phyloP scores from a whole-genome alignment of 2,113 vertebrate genomes.

The Phalacrocorax aristotelis region DNA sequence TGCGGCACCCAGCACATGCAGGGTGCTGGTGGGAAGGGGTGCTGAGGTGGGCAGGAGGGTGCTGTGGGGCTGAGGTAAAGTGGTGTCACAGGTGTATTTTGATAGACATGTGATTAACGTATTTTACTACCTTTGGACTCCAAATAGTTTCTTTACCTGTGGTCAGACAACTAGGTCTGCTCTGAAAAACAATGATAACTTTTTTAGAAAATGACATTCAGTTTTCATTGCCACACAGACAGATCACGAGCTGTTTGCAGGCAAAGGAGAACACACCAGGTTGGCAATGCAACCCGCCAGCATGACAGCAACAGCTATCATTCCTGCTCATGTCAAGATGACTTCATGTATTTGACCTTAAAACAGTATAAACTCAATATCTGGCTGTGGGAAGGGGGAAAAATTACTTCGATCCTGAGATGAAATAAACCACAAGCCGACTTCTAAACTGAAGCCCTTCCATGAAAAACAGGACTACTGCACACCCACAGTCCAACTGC shows the following conservation, averaged over 20 bases:
- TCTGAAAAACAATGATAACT: not conserved
- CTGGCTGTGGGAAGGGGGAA: not conserved
- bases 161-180: not conserved
- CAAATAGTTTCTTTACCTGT: not conserved
- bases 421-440: not conserved
- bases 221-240: not conserved
- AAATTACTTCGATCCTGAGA: not conserved
- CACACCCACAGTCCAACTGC: not conserved
- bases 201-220: not conserved
- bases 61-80: not conserved
- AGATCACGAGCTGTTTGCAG: not conserved
- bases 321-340: not conserved
- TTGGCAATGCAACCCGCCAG: not conserved
- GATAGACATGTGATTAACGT: not conserved
- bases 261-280: not conserved
- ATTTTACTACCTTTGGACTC: not conserved
- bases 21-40: not conserved
- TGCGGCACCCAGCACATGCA: not conserved
- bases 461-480: not conserved
- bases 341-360: constrained; percentile 10
- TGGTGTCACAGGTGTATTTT: not conserved
- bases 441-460: not conserved
- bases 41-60: not conserved
- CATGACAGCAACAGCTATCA: not conserved
- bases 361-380: not conserved